Evolutionary conservation across 2,888 invertebrate genomes (phyloP).

Genomic region (Aphodius granarius): DNA sequence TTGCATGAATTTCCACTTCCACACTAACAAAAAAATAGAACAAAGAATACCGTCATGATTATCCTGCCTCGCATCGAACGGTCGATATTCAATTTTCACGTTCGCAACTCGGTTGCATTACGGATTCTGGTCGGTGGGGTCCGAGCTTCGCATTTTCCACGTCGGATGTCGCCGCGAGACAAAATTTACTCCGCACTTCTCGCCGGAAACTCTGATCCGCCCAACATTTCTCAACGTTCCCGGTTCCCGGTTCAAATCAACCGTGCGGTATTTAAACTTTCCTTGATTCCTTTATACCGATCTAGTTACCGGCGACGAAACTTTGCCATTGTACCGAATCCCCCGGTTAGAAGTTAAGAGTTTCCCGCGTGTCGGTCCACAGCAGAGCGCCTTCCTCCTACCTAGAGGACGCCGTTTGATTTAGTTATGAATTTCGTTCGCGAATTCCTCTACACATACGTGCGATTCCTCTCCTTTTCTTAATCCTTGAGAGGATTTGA

Average conservation of each 20-base stretch:
- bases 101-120: neutral
- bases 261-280: conserved; percentile 14
- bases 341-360: neutral
- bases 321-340: neutral
- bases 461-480: neutral
- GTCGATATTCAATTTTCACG: neutral
- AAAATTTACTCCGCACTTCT: neutral
- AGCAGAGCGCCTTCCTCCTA: neutral
- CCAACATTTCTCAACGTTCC: conserved; percentile 23
- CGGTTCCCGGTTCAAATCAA: conserved; percentile 5
- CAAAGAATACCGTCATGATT: neutral
- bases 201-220: neutral
- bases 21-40: neutral
- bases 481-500: neutral
- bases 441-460: neutral
- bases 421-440: neutral
- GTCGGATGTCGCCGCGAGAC: neutral
- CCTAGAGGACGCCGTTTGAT: neutral
- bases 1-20: neutral
- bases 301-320: neutral
- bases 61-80: neutral
- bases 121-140: neutral
- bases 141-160: neutral
- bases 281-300: conserved; percentile 11
- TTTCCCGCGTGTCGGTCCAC: neutral